Evolutionary conservation across 2,113 vertebrate genomes (phyloP), one percentile per base, ranked within the genome.

Genomic region (Cranoglanis bouderius): DNA sequence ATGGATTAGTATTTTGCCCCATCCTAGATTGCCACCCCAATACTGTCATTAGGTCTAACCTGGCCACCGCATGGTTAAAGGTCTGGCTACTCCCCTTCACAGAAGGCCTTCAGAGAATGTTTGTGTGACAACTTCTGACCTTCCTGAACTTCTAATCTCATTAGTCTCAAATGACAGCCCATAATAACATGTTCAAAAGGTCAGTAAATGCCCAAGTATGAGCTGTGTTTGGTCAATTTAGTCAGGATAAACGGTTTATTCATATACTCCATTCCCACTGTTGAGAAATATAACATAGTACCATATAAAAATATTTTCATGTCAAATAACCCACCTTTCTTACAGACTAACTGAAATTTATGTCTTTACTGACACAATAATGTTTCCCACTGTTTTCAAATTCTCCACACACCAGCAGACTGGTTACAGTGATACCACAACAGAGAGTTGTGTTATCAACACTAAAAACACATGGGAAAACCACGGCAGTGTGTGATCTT

Each of bases 301-400:
- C 0, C 81, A 14, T 59, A 40, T 40, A 29, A 84, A 59, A 84
- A 43, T 43, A 84, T 61, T 61, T 59, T 67, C n/a, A 24, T 24
- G 43, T 53, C 59, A 87, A 81, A 80, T 61, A 87, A 65, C 18
- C 40, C n/a, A 40, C 18, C 29, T 67, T 67, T 85, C 43, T 46
- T 84, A n/a, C 49, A 38, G 24, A 2, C 83, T 84, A 49, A 85
- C 29, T 46, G 7, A 77, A 77, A 43, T 43, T 16, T 13, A 85
- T 74, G 55, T 14, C 51, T 18, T 65, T 24, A 18, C 35, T 78
- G 38, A 59, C 55, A 49, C 13, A 29, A 65, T 87, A 21, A 35
- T 81, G 43, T 43, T 86, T 61, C 40, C 85, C 51, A 86, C 26
- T 43, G 32, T 57, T 78, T 87, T 77, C 61, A 82, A 40, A 51